Conservation (phyloP, 1,140 invertebrate genomes). For the Brachionus asplanchnoidis region DNA sequence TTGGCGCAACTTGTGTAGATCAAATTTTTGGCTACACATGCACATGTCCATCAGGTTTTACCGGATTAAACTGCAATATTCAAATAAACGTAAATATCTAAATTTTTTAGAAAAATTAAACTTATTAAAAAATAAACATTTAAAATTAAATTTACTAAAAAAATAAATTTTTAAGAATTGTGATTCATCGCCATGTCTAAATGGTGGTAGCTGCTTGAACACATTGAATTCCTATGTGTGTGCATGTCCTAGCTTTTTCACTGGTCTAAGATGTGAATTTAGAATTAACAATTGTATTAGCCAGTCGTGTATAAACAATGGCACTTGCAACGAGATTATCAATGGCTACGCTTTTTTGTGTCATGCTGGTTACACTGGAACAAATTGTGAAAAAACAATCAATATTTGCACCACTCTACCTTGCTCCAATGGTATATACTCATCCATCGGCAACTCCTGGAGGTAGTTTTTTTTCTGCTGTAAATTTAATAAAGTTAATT, state of each 20-base stretch:
- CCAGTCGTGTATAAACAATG: constrained; percentile 48
- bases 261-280: constrained; percentile 44
- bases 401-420: constrained; percentile 40
- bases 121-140: too few species aligned
- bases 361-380: constrained; percentile 16
- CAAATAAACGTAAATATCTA: not conserved
- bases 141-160: not conserved
- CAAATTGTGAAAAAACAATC: constrained; percentile 19
- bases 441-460: not conserved
- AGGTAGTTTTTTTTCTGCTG: not conserved
- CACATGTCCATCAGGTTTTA: constrained; percentile 44
- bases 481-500: not conserved
- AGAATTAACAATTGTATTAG: constrained; percentile 47
- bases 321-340: constrained; percentile 47
- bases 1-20: constrained; percentile 50
- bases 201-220: constrained; percentile 70
- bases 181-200: constrained; percentile 44
- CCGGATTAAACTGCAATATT: constrained; percentile 42
- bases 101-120: too few species aligned
- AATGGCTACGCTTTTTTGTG: constrained; percentile 46
- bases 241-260: constrained; percentile 38
- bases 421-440: constrained; percentile 45
- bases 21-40: constrained; percentile 46
- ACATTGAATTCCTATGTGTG: constrained; percentile 63
- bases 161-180: not conserved